Base-by-base conservation (phyloP, 2,888 invertebrate species). In the Campoplex capitator region DNA sequence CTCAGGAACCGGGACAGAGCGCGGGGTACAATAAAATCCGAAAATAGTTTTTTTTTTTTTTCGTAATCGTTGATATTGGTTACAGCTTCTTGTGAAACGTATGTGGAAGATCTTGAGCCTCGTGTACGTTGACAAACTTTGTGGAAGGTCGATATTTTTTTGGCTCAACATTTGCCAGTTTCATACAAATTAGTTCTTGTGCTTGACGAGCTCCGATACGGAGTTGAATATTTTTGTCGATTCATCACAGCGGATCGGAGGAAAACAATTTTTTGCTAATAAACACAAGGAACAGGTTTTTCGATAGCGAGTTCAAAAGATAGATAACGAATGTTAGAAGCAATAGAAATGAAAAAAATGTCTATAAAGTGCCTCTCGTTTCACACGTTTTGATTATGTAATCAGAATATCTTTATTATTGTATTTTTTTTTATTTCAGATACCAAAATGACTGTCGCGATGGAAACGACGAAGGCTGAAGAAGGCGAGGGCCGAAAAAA, bases 371-470 rank as follows among this genome's bases (percentile, higher is more conserved):
- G 28, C 1, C 13, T 8, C 13, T 8, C 4, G 18, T 71, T 71
- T 13, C 16, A 3, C 1, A 3, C 18, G 13, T 51, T 32, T 45
- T 2, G 2, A 45, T 45, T 11, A 45, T 45, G 2, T 54, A 51
- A 8, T 32, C 8, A 35, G 4, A 48, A 62, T 76, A 23, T n/a
- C 32, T 65, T 9, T 45, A 54, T 35, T 13, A 42, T 68, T 35
- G 45, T 73, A 35, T 56, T 11, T 18, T 65, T 89, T 6, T 38
- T 38, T 23, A 23, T 38, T 89, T 32, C 89, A 92, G 91, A 89
- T 76, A 77, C 74, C 62, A 91, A 86, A 86, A 93, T 94, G 93
- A 93, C 93, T 82, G 92, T 91, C 42, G 90, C 91, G 83, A 90
- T 90, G 76, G 92, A 93, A 74, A 88, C 90, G 32, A 88, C 89